Conservation (phyloP, 2,797 vertebrate genomes). For the Crocodylus rhombifer region DNA sequence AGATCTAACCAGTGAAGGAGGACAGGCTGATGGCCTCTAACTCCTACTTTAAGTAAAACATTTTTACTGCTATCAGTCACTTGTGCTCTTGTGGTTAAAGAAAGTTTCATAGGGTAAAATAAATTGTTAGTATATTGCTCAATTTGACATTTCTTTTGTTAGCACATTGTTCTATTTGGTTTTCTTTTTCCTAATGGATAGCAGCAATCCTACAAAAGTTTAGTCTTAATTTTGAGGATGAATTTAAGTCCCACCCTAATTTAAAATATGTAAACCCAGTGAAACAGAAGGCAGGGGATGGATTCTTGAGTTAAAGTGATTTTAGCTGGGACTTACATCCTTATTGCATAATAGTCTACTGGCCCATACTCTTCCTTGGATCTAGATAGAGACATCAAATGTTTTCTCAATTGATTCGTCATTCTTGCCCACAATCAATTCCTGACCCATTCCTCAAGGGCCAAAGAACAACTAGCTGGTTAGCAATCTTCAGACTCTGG, state of each 20-base stretch:
- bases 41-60: too few relatives aligned
- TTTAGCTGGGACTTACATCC: constrained; percentile 64
- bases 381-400: background rate
- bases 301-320: constrained; percentile 64
- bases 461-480: background rate
- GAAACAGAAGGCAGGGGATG: constrained; percentile 54
- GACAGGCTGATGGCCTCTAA: background rate
- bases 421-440: constrained; percentile 29
- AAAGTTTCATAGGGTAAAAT: too few relatives aligned
- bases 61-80: too few relatives aligned
- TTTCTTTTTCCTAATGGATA: too few relatives aligned
- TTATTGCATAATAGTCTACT: constrained; percentile 53
- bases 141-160: too few relatives aligned
- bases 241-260: too few relatives aligned
- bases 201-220: too few relatives aligned
- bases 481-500: background rate
- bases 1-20: background rate
- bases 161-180: too few relatives aligned
- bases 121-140: too few relatives aligned
- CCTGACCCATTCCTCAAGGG: constrained; percentile 36
- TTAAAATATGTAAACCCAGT: too few relatives aligned
- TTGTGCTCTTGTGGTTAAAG: too few relatives aligned
- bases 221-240: too few relatives aligned
- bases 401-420: constrained; percentile 51
- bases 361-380: constrained; percentile 45